Percentiles rank a stretch among this genome's conserved stretches.
These are phyloP conservation scores for Rotaria macrura DNA, from an alignment of 2,888 invertebrate genomes.

Conservation along the genomic window DNA sequence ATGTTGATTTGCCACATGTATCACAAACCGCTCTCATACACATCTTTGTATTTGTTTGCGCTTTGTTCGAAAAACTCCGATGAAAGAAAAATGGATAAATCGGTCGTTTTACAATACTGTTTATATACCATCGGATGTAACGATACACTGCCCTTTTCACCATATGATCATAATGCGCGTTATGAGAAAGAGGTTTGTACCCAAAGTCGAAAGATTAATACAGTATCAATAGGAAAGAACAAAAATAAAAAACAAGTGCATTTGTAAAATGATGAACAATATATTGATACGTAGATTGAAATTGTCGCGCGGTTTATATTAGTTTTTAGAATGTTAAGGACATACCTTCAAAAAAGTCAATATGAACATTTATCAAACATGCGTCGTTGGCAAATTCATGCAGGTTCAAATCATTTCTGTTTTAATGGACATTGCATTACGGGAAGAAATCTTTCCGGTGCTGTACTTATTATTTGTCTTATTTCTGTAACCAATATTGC, in stretches of 20 bases:
- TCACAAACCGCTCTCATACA: slow-evolving; percentile 24
- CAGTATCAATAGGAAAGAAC: too few relatives aligned
- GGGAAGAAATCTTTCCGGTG: not conserved
- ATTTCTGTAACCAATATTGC: not conserved
- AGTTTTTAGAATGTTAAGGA: not conserved
- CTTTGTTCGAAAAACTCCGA: not conserved
- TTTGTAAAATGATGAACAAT: not conserved
- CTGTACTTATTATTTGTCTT: not conserved
- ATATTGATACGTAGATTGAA: too few relatives aligned
- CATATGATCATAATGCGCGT: too few relatives aligned
- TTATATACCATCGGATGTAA: not conserved
- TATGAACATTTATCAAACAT: not conserved
- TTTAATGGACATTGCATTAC: not conserved
- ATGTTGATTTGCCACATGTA: slow-evolving; percentile 28
- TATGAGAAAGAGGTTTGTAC: not conserved
- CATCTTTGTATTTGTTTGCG: not conserved
- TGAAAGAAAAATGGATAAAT: not conserved
- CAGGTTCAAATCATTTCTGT: not conserved
- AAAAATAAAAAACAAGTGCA: too few relatives aligned
- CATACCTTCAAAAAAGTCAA: not conserved
- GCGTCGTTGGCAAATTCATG: not conserved
- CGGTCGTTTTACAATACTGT: not conserved
- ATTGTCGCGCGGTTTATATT: too few relatives aligned
- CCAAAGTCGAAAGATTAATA: not conserved
- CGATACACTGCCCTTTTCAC: not conserved